Base-by-base conservation (phyloP, 2,888 invertebrate genomes). In the Lottia gigantea region DNA sequence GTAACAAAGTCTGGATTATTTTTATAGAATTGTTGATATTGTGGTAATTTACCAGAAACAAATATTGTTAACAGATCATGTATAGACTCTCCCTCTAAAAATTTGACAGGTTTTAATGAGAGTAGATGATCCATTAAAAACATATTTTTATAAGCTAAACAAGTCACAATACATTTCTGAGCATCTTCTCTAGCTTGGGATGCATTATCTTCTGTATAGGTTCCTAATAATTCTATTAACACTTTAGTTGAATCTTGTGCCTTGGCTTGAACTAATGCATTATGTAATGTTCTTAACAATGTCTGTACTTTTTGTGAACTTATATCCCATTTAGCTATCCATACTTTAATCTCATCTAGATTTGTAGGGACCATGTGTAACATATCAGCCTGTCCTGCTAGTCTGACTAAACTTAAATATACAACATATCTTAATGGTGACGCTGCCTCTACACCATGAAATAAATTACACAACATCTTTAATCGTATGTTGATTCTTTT, bases 161-260 rank as follows among this genome's bases (percentile, higher is more conserved):
- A 97, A 1, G 98, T 95, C 19, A 95, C 94, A 85, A 99, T 98
- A 88, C 98, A 98, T 86, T 88, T 90, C 73, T 86, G 86, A 1
- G 99, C 98, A 90, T 99, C 98, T 87, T 97, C 97, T 78, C 97
- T 92, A 0, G 98, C 98, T 77, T 96, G 95, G 1, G 95, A 95
- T 0, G 98, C 98, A 90, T 98, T 98, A 85, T 97, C 97, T 74
- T 96, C 94, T 31, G 97, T 97, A 89, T 98, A 99, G 0, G 98
- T 98, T 31, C 96, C 95, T 71, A 99, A 90, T 0, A 99, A 90
- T 89, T 97, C 97, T 75, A 98, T 94, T 98, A 99, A 98, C 4
- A 97, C 96, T 89, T 96, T 95, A 23, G 96, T 94, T 31, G 97
- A 96, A 55, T 55, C 23, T 55, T 19, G 93, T 71, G 84, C 95